Base-by-base conservation (phyloP, 2,888 invertebrate species). In the Acleris literana region DNA sequence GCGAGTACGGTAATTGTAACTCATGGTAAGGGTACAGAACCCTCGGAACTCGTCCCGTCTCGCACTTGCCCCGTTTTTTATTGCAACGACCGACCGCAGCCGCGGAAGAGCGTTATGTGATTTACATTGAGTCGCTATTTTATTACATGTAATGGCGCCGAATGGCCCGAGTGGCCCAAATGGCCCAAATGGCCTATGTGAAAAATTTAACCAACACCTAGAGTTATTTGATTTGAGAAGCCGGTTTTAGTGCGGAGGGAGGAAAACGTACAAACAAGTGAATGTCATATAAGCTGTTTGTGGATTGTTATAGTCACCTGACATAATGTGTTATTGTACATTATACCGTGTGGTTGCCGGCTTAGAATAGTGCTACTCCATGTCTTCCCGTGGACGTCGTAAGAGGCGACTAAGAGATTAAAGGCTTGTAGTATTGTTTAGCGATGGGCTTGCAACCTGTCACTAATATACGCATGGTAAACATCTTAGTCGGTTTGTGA, bases 111-210 rank as follows among this genome's bases (percentile, higher is more conserved):
- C 73, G 77, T 78, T 81, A 84, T 80, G 82, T 79, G 85, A 87
- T 86, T 88, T 86, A 89, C 88, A 87, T 87, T 86, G 84, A 81
- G 79, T 76, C 85, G 84, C 85, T 65, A 75, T 87, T 88, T 88
- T 90, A 89, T 88, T 84, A 85, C 78, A 73, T 76, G 77, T 84
- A 82, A 87, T 80, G 80, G 73, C 69, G 63, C 71, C 68, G 69
- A 74, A 72, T 51, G 65, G 58, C 39, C 48, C 53, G 33, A 57
- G 51, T 51, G 60, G 55, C 44, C 48, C 53, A 25, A 57, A 52
- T 51, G 60, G 55, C 64, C 79, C 79, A 79, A 80, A 83, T 77
- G 72, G 60, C 64, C 63, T 69, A 70, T 77, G 78, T 83, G 81
- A 83, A 83, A 84, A 80, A 83, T 85, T 83, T 76, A 62, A 62